Base-by-base conservation (phyloP, 2,888 invertebrate genomes). In the Hydriomena furcata region DNA sequence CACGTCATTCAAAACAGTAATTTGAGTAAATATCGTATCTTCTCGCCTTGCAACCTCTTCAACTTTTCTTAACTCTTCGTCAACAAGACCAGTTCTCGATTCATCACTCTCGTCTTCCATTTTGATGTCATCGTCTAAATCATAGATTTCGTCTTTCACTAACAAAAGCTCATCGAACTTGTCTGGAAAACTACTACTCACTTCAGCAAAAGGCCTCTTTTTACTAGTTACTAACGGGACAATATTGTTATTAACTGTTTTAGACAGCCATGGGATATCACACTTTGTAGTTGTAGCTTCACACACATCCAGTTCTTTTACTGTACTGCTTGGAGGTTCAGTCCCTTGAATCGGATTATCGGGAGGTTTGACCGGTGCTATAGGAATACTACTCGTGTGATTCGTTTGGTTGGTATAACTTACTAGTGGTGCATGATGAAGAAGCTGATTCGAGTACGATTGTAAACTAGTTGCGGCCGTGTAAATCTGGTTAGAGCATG, bases 191-290 rank as follows among this genome's bases (percentile, higher is more conserved):
- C 76, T 74, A 76, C 78, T 76, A 74, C 78, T 76, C 52, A 90
- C 73, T 72, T 87, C 76, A 64, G 89, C 86, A 58, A 90, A 90
- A 79, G 84, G 83, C 76, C 90, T 82, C 72, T 79, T 70, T 72
- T 83, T 86, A 66, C 76, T 81, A 73, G 76, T 63, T 73, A 82
- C 76, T 68, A 87, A 68, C 47, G 81, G 67, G 65, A 87, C 76
- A 60, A 86, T 80, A 65, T 88, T 88, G 75, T 88, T 90, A 65
- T 89, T 90, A 42, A 89, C 77, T 55, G 82, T 90, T 80, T 90
- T 90, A 41, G 89, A 84, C 60, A 90, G 76, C 89, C 89, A 90
- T 37, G 89, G 89, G 65, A 88, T 78, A 81, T 88, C 88, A 82
- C 83, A 87, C 70, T 83, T 88, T 58, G 75, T 68, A 62, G 68